Evolutionary conservation across 2,888 invertebrate species (phyloP), one percentile per base, ranked within the genome.

Genomic region (Chirona hameri): DNA sequence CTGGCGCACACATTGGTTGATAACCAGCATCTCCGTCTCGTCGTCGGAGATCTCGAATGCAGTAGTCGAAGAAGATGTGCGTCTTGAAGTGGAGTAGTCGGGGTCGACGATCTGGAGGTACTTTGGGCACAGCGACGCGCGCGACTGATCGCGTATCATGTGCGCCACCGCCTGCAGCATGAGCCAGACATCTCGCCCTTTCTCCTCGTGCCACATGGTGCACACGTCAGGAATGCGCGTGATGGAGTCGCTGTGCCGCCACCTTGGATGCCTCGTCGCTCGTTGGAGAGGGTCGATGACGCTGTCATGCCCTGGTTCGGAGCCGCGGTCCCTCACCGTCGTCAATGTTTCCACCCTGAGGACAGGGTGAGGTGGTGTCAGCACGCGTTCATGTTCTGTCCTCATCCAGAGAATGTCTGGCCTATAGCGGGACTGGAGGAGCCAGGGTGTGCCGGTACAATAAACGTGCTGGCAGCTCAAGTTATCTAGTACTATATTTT

Each of bases 181-280:
- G 87, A 94, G 94, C 86, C n/a, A n/a, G 93, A 92, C 95, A 98
- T 96, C 89, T 98, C 90, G 86, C 95, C 96, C 88, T n/a, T 93
- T 94, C 57, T 96, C 98, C 89, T 99, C 99, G 89, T 99, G 99
- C 99, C 99, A 99, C 98, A 99, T 99, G 85, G 99, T 99, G 81
- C 95, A 89, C 99, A 99, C 52, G 97, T 95, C 87, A 95, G 98
- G 86, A 99, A n/a, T 97, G 88, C 95, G 92, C 0, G 97, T 95
- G 82, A 97, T 95, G 85, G 93, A 93, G 88, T 96, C 96, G 1
- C 94, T 94, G 82, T 92, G 94, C 87, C 94, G 95, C 9, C n/a
- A 91, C 91, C 82, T 92, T 83, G 65, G 93, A 93, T 57, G 92
- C 91, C 9, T 93, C 92, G 0, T 94, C 93, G 27, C n/a, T 21